Conservation (phyloP, 2,797 vertebrate species). For the Menidia menidia region DNA sequence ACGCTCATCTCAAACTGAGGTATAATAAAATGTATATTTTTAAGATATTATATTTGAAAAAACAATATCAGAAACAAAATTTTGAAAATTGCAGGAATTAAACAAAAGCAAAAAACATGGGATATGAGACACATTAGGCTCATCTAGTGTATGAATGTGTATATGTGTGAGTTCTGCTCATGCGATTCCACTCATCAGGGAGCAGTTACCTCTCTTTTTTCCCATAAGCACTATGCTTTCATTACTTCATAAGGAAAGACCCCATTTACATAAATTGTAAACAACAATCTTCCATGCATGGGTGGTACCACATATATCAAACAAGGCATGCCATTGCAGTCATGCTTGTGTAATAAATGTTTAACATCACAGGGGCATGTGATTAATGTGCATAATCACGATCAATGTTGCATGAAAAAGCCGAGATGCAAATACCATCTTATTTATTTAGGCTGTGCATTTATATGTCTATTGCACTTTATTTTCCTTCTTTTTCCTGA, state of each 20-base stretch:
- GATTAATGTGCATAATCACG: slow-evolving; percentile 59
- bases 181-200: slow-evolving; percentile 8
- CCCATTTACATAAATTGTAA: slow-evolving; percentile 51
- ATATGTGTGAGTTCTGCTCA: neutral
- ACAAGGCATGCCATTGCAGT: slow-evolving; percentile 28
- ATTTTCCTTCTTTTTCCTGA: neutral
- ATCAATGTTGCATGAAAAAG: neutral
- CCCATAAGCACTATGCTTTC: neutral
- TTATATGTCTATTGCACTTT: neutral
- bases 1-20: neutral
- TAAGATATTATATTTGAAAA: too few relatives aligned
- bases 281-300: slow-evolving; percentile 34
- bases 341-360: slow-evolving; percentile 50
- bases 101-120: neutral
- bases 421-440: slow-evolving; percentile 26
- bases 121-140: neutral
- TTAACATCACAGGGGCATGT: slow-evolving; percentile 61
- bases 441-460: slow-evolving; percentile 1
- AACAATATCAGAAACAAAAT: neutral
- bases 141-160: neutral
- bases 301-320: slow-evolving; percentile 45
- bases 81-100: neutral
- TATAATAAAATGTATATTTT: too few relatives aligned
- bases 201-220: slow-evolving; percentile 6
- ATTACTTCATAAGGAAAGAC: slow-evolving; percentile 39